Evolutionary conservation across 1,140 invertebrate species (phyloP).

Genomic region (Mizuhopecten yessoensis): DNA sequence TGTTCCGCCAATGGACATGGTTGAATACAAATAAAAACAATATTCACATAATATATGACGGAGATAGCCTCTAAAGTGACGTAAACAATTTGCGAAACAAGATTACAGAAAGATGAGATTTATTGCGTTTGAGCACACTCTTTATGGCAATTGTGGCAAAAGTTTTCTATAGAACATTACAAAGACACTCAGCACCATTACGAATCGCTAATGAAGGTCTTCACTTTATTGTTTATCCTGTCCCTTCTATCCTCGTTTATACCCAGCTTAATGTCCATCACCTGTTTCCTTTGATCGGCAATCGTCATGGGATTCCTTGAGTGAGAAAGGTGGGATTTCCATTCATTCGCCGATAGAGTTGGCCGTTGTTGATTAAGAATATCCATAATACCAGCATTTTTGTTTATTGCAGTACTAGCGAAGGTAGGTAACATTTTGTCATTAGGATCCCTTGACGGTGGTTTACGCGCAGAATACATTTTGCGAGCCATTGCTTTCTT

Average conservation of each 20-base stretch:
- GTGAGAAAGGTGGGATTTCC: conserved; percentile 69
- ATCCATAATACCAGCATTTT: conserved; percentile 68
- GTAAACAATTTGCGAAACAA: neutral
- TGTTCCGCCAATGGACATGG: no score
- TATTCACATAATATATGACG: neutral
- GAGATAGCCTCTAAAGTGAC: neutral
- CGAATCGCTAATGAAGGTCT: conserved; percentile 65
- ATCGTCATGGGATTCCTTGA: conserved; percentile 62
- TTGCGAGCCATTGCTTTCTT: conserved; percentile 44
- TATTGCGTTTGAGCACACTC: conserved; percentile 7
- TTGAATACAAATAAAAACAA: no score
- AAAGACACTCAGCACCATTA: neutral
- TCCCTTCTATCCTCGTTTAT: conserved; percentile 65
- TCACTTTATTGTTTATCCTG: conserved; percentile 64
- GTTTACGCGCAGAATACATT: conserved; percentile 29
- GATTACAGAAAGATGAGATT: neutral
- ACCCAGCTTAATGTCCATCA: conserved; percentile 67
- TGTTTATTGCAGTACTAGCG: conserved; percentile 40
- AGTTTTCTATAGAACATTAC: no score
- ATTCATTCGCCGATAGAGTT: conserved; percentile 70
- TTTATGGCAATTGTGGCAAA: conserved; percentile 5
- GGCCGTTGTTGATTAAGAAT: conserved; percentile 71
- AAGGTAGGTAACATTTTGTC: conserved; percentile 38
- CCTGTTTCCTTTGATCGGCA: conserved; percentile 64
- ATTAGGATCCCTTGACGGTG: conserved; percentile 42